Evolutionary conservation across 1,140 invertebrate genomes (phyloP).

Genomic region (Philopotamus ludificatus): DNA sequence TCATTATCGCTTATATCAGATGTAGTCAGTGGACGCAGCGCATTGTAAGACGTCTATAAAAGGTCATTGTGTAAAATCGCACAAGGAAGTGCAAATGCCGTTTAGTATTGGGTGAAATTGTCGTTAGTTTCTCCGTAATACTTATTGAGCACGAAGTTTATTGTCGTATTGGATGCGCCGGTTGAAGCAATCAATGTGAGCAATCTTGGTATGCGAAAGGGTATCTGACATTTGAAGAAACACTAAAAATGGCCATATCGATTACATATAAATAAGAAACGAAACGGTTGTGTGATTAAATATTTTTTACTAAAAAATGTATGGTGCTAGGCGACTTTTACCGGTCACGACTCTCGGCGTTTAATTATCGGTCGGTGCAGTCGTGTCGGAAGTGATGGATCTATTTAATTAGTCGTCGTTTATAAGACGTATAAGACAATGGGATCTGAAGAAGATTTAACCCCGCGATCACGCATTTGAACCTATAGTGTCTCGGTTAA

Average conservation of each 20-base stretch:
- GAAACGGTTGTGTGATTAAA: too few species aligned
- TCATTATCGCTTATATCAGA: too few species aligned
- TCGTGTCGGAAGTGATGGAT: not conserved
- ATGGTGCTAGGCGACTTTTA: not conserved
- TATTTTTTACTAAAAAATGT: not conserved
- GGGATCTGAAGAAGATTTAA: not conserved
- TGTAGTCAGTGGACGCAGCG: too few species aligned
- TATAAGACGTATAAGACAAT: not conserved
- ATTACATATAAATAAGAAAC: too few species aligned
- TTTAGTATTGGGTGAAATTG: not conserved
- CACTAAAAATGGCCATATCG: too few species aligned
- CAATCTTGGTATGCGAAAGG: not conserved
- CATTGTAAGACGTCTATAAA: too few species aligned
- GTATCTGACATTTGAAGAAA: slow-evolving; percentile 1
- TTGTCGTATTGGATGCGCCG: not conserved
- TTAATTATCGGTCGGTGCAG: not conserved
- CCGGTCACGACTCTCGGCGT: not conserved
- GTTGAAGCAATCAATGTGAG: not conserved
- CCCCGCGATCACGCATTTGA: slow-evolving; percentile 15
- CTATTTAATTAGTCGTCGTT: not conserved
- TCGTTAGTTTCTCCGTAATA: not conserved
- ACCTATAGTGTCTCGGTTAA: not conserved
- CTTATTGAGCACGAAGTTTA: slow-evolving; percentile 4
- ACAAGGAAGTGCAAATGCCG: not conserved
- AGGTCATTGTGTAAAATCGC: not conserved